A percentile compares a stretch with the other conserved stretches of the same genome.
Conservation (phyloP, 2,113 vertebrate genomes). For the Balaeniceps rex region DNA sequence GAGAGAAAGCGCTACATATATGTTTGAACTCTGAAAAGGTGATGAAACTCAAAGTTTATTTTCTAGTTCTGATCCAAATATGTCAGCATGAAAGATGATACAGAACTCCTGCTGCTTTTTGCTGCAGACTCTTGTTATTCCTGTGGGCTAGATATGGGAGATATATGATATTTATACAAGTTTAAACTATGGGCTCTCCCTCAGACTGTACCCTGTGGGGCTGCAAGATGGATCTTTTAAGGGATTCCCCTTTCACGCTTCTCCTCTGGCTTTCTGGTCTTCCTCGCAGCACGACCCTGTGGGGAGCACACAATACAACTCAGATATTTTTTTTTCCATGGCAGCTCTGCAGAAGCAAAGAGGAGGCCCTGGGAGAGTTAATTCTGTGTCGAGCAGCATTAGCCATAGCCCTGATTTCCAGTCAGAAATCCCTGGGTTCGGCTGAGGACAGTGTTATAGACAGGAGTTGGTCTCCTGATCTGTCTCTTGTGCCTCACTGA, state of each 20-base stretch:
- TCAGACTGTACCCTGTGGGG: neutral
- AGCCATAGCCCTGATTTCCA: slow-evolving; percentile 52
- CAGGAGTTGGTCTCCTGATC: neutral
- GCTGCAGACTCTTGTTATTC: neutral
- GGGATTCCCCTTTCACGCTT: neutral
- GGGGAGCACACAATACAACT: neutral
- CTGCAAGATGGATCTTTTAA: neutral
- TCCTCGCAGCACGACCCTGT: neutral
- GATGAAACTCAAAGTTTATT: neutral
- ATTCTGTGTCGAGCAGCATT: slow-evolving; percentile 65
- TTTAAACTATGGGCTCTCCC: neutral
- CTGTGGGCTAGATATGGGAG: neutral
- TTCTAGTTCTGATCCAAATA: neutral
- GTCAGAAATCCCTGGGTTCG: slow-evolving; percentile 46
- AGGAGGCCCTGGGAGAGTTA: slow-evolving; percentile 37
- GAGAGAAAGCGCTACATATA: neutral
- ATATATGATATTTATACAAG: slow-evolving; percentile 9
- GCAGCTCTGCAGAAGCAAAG: slow-evolving; percentile 13
- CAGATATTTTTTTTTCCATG: neutral
- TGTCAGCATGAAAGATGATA: neutral
- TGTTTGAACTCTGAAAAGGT: neutral
- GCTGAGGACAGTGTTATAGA: slow-evolving; percentile 31
- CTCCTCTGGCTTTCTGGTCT: neutral
- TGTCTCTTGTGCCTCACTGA: neutral
- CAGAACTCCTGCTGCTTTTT: neutral